Conservation (phyloP, 1,140 invertebrate species). For the Neodiprion pinetum region DNA sequence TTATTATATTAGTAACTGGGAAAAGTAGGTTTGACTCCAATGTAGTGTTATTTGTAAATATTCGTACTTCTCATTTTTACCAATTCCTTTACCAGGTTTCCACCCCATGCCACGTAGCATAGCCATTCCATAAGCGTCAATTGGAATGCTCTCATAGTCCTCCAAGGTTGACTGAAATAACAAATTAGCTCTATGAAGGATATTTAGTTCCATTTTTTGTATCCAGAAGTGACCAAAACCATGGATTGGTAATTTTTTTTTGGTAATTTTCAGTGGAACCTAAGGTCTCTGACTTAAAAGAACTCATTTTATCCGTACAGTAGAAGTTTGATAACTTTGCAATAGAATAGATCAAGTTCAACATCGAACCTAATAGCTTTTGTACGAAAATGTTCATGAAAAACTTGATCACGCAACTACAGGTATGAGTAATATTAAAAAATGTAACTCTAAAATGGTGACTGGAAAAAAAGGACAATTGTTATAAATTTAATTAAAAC, state of each 20-base stretch:
- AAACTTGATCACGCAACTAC: too few relatives aligned
- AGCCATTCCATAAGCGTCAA: conserved; percentile 88
- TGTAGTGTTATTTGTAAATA: conserved; percentile 10
- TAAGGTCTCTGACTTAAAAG: too few relatives aligned
- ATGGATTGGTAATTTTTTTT: too few relatives aligned
- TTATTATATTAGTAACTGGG: not conserved
- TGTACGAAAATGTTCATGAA: too few relatives aligned
- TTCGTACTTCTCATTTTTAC: conserved; percentile 66
- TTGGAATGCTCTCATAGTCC: conserved; percentile 90
- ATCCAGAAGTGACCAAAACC: too few relatives aligned
- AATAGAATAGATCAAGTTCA: not conserved
- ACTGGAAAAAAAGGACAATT: too few relatives aligned
- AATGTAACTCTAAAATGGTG: too few relatives aligned
- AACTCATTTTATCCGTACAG: not conserved
- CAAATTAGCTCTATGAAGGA: conserved; percentile 27
- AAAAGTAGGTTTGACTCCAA: too few relatives aligned
- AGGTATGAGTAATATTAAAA: too few relatives aligned
- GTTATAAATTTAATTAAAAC: too few relatives aligned
- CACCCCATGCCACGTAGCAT: conserved; percentile 96
- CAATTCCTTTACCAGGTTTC: conserved; percentile 77
- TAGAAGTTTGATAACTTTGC: conserved; percentile 24
- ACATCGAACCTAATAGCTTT: too few relatives aligned
- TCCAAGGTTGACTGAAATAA: conserved; percentile 74
- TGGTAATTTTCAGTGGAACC: too few relatives aligned
- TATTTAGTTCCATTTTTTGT: conserved; percentile 34